Percentiles rank a stretch among this genome's conserved stretches.
Conservation (phyloP, 1,140 invertebrate genomes). For the Wasmannia auropunctata region DNA sequence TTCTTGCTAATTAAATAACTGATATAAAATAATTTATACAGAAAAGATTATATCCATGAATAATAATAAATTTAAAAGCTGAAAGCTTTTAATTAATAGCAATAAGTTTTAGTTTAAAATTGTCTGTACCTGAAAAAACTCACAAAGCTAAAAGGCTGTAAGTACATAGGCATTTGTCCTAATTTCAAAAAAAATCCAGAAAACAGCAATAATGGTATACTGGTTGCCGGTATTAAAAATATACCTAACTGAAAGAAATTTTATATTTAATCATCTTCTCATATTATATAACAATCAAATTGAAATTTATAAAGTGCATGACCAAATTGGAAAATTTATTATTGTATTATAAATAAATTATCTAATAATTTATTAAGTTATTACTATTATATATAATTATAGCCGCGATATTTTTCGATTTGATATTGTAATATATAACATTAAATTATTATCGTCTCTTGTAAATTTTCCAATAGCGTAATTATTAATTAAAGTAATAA, state of each 20-base stretch:
- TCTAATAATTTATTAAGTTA: no score
- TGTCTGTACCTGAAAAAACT: constrained; percentile 91
- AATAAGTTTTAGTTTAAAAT: not conserved
- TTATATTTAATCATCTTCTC: not conserved
- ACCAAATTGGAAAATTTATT: not conserved
- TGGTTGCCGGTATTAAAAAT: constrained; percentile 92
- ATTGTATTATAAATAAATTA: not conserved
- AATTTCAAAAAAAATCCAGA: constrained; percentile 94
- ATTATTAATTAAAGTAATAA: not conserved
- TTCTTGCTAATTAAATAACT: constrained; percentile 74
- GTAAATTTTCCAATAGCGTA: no score
- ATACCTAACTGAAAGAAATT: constrained; percentile 89
- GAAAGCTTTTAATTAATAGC: not conserved
- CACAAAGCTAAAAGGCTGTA: constrained; percentile 89
- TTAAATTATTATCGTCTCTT: not conserved
- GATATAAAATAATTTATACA: not conserved
- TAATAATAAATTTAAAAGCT: not conserved
- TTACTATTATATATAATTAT: no score
- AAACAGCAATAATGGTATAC: constrained; percentile 94
- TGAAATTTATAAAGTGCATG: not conserved
- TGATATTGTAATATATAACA: not conserved
- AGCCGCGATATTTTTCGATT: no score
- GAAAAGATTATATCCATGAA: not conserved
- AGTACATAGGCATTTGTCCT: constrained; percentile 89
- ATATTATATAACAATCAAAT: not conserved